Conservation (phyloP, 2,888 invertebrate species). For the Corythucha ciliata region DNA sequence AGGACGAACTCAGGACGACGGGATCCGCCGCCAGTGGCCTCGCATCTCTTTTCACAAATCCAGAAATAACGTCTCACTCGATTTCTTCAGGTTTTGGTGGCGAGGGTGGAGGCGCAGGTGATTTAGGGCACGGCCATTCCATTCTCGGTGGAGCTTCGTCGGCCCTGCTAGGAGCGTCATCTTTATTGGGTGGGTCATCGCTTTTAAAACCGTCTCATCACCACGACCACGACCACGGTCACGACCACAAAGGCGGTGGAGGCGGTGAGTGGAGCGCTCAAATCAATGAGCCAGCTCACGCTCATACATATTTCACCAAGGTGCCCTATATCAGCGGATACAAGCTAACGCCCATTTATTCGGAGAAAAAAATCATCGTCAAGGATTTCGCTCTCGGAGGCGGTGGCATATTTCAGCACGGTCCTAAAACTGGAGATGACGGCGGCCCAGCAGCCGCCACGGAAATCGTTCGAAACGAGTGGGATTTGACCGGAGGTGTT, state of each 20-base stretch:
- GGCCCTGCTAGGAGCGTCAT: conserved; percentile 2
- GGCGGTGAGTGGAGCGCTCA: conserved; percentile 1
- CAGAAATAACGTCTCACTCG: too few species aligned
- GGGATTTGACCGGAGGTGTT: too few species aligned
- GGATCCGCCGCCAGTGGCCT: too few species aligned
- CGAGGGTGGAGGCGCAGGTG: too few species aligned
- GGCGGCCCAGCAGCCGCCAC: neutral
- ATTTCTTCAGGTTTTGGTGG: too few species aligned
- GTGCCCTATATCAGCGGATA: conserved; percentile 26
- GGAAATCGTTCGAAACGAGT: too few species aligned
- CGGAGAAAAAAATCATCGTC: conserved; percentile 23
- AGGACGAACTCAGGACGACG: too few species aligned
- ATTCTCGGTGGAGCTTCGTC: neutral
- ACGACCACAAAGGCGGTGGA: neutral
- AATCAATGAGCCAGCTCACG: conserved; percentile 7
- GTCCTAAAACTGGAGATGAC: neutral
- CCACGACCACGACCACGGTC: conserved; percentile 5
- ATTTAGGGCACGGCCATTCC: conserved; percentile 1
- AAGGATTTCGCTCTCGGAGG: conserved; percentile 16
- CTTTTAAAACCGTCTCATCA: too few species aligned
- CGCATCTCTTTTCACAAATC: too few species aligned
- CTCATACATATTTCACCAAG: conserved; percentile 12
- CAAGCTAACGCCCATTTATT: conserved; percentile 21
- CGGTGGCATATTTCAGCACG: neutral
- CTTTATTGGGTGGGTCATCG: too few species aligned